Percentiles rank a stretch among this genome's conserved stretches.
Conservation (phyloP, 2,888 invertebrate species). For the Liopterus haemorrhoidalis region DNA sequence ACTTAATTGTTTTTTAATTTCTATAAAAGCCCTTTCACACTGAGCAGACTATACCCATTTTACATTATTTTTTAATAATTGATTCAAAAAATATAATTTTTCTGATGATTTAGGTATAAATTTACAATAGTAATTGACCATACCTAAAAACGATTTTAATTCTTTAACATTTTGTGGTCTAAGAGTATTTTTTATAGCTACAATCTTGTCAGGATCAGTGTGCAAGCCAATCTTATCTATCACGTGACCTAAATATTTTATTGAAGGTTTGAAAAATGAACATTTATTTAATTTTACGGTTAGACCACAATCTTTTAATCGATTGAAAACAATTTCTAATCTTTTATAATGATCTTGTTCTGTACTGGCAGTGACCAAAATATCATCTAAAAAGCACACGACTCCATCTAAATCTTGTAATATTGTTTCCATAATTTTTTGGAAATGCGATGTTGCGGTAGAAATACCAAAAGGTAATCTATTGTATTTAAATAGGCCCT, state of each 20-base stretch:
- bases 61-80: conserved; percentile 1
- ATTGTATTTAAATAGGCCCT: conserved; percentile 36
- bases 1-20: conserved; percentile 2
- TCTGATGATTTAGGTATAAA: conserved; percentile 5
- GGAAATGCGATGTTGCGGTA: conserved; percentile 38
- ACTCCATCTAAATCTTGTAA: conserved; percentile 16
- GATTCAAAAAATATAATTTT: neutral
- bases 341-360: too few species aligned
- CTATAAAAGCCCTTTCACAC: conserved; percentile 14
- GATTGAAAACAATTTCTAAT: too few species aligned
- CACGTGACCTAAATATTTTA: too few species aligned
- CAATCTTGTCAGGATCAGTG: too few species aligned
- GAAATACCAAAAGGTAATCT: conserved; percentile 38
- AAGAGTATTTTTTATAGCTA: too few species aligned
- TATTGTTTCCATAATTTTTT: conserved; percentile 28
- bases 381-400: conserved; percentile 6
- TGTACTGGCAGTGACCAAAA: too few species aligned
- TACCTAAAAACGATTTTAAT: too few species aligned
- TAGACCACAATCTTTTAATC: too few species aligned
- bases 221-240: too few species aligned
- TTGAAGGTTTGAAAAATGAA: conserved; percentile 16
- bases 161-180: too few species aligned
- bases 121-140: too few species aligned
- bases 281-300: conserved; percentile 9
- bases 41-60: conserved; percentile 2